A percentile compares a stretch with the other conserved stretches of the same genome.
These are phyloP conservation scores for Luscinia luscinia DNA, from an alignment of 2,797 vertebrate species.

Conservation along the genomic window DNA sequence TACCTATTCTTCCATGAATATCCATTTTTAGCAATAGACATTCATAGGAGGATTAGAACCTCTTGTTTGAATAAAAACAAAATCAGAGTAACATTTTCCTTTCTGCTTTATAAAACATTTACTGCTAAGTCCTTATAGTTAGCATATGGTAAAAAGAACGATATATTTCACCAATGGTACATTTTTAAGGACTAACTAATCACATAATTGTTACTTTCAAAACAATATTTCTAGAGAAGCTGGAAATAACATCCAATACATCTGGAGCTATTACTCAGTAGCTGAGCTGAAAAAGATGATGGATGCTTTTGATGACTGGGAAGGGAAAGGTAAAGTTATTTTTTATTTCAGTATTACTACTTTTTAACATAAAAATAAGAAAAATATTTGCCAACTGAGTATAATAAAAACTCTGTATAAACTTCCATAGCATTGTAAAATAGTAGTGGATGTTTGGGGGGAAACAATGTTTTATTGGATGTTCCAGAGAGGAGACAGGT, in stretches of 20 bases:
- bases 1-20: background rate
- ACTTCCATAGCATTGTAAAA: background rate
- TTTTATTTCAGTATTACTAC: background rate
- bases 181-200: background rate
- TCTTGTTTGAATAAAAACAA: background rate
- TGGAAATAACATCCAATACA: conserved; percentile 79
- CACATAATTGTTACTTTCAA: background rate
- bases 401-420: background rate
- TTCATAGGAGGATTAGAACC: background rate
- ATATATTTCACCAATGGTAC: background rate
- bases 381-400: background rate
- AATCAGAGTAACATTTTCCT: background rate
- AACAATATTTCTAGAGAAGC: conserved; percentile 76
- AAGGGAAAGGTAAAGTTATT: conserved; percentile 75
- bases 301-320: conserved; percentile 78
- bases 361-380: conserved; percentile 9
- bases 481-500: background rate
- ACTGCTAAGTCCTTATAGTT: background rate
- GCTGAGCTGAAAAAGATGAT: conserved; percentile 79
- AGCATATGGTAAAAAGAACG: background rate
- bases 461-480: background rate
- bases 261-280: conserved; percentile 81
- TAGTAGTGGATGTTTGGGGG: background rate
- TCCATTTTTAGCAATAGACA: background rate
- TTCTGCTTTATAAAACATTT: background rate